Evolutionary conservation across 2,888 invertebrate genomes (phyloP).

Genomic region (Megamerina dolium): DNA sequence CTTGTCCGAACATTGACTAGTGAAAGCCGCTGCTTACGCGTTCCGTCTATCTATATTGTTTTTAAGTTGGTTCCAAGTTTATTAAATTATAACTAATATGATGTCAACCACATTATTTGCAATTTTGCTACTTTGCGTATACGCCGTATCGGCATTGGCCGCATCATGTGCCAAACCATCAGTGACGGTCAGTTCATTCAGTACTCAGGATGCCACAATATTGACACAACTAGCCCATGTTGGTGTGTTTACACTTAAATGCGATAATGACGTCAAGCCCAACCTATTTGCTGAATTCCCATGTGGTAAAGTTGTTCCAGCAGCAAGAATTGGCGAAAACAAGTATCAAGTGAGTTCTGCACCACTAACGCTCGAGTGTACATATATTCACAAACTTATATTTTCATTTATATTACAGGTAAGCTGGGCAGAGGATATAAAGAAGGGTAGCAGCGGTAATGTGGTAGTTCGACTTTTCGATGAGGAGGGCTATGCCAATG

Average conservation of each 20-base stretch:
- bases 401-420: constrained; percentile 55
- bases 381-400: constrained; percentile 2
- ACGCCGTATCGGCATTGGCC: constrained; percentile 27
- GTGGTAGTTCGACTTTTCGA: constrained; percentile 78
- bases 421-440: constrained; percentile 88
- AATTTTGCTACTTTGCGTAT: constrained; percentile 26
- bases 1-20: too few relatives aligned
- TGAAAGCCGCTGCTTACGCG: too few relatives aligned
- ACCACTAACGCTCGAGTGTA: neutral
- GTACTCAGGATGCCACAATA: constrained; percentile 87
- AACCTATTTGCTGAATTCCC: constrained; percentile 85
- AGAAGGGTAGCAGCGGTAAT: constrained; percentile 73
- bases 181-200: constrained; percentile 74
- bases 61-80: neutral
- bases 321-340: constrained; percentile 69
- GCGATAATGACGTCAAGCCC: constrained; percentile 63
- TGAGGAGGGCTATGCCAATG: constrained; percentile 84
- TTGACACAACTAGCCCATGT: constrained; percentile 87
- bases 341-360: constrained; percentile 72
- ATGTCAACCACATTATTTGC: constrained; percentile 34
- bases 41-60: too few relatives aligned
- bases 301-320: constrained; percentile 72
- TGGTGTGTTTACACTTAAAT: constrained; percentile 81
- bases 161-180: constrained; percentile 57
- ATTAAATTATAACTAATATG: constrained; percentile 4